Evolutionary conservation across 2,888 invertebrate genomes (phyloP).

Genomic region (Crocallis elinguaria): DNA sequence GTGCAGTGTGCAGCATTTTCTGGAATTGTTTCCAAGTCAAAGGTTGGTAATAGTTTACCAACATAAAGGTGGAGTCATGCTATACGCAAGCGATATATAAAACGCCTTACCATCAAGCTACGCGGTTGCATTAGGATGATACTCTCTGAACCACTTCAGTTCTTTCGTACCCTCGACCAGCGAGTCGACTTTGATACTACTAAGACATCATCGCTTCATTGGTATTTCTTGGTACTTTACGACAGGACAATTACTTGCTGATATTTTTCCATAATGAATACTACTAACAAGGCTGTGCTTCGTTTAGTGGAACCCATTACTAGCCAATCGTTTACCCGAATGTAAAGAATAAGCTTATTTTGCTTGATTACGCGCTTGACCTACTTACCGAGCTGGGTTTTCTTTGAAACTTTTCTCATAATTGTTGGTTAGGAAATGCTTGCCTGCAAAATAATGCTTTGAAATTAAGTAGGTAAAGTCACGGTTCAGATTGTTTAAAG

Average conservation of each 20-base stretch:
- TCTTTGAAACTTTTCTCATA: slow-evolving; percentile 29
- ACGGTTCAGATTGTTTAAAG: slow-evolving; percentile 8
- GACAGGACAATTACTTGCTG: too few relatives aligned
- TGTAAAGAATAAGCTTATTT: slow-evolving; percentile 26
- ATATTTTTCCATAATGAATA: background rate
- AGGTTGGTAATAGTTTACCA: too few relatives aligned
- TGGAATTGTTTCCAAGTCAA: too few relatives aligned
- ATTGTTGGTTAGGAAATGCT: slow-evolving; percentile 28
- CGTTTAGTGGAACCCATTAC: slow-evolving; percentile 3
- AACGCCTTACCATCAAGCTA: too few relatives aligned
- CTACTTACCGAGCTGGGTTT: slow-evolving; percentile 20
- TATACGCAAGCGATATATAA: too few relatives aligned
- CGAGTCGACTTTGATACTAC: too few relatives aligned
- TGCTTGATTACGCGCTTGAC: slow-evolving; percentile 25
- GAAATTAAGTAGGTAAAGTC: slow-evolving; percentile 20
- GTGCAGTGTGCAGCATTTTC: too few relatives aligned
- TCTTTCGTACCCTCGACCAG: too few relatives aligned
- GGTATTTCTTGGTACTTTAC: background rate
- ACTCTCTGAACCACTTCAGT: too few relatives aligned
- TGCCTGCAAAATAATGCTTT: slow-evolving; percentile 24
- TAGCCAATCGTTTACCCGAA: slow-evolving; percentile 17
- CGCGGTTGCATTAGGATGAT: too few relatives aligned
- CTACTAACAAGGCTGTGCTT: background rate
- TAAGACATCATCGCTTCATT: background rate
- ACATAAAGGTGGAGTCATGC: too few relatives aligned